Evolutionary conservation across 1,140 invertebrate genomes (phyloP), one percentile per base, ranked within the genome.

Genomic region (Diploscapter pachys): DNA sequence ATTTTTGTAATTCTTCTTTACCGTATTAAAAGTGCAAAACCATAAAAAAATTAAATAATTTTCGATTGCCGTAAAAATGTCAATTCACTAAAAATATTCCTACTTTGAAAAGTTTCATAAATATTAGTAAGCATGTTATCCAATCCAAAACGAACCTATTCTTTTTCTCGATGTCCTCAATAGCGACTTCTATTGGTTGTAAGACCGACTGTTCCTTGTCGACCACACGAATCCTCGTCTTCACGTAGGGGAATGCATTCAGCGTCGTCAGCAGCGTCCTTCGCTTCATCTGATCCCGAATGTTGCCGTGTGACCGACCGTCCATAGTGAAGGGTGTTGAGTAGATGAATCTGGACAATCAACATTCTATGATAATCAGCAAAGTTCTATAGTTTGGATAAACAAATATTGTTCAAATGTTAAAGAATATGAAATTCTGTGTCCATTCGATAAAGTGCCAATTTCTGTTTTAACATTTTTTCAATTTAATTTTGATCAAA

Each of bases 121-220:
- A 31, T 31, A 31, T 31, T 31, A 31, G 31, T 31, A 31, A 31
- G 31, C 31, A 31, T 31, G 31, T 31, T 31, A 31, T 31, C 31
- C 31, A 31, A 31, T 1, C 31, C 31, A 31, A 31, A 31, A 31
- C 31, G 31, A 31, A 59, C 51, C 86, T 80, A 2, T 91, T 92
- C 85, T 97, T 98, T 87, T 96, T 97, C 86, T 96, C 93, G 79
- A 98, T 93, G 86, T 98, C 96, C 88, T 98, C 95, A 80, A 98
- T 97, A 0, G 96, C 96, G 0, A 98, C 95, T 89, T 97, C 94
- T 75, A 96, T 95, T 0, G 94, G 94, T 61, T 91, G 91, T 52
- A 96, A 86, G 31, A 94, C 91, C 78, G 93, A 90, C 87, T 92
- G 92, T 78, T 92, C 90, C 50, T 92, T 87, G 76, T 91, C 90